Conservation (phyloP, 2,113 vertebrate genomes). For the Origma solitaria region DNA sequence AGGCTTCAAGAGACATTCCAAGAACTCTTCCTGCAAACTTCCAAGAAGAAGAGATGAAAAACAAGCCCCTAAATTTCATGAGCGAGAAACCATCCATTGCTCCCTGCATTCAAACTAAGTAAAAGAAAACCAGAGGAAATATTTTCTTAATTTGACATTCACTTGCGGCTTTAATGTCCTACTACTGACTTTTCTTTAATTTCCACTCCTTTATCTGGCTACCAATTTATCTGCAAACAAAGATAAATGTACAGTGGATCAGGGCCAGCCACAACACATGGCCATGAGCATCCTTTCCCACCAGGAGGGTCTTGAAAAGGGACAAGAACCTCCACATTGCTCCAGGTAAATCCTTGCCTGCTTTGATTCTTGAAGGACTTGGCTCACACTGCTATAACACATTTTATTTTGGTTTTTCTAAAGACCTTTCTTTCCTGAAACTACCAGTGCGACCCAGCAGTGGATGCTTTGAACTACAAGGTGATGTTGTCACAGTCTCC, state of each 20-base stretch:
- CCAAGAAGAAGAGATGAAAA: background rate
- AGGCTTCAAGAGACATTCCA: background rate
- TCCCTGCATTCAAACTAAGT: background rate
- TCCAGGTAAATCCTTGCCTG: background rate
- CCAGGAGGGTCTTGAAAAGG: background rate
- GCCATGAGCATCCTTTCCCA: background rate
- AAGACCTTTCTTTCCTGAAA: background rate
- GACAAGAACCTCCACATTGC: background rate
- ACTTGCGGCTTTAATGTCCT: background rate
- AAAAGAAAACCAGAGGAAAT: background rate
- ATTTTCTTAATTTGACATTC: background rate
- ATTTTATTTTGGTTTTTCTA: background rate
- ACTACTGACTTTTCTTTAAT: background rate
- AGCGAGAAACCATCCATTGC: rapidly evolving
- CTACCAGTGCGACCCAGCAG: background rate
- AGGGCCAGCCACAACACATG: rapidly evolving
- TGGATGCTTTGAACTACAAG: background rate
- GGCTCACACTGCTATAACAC: background rate
- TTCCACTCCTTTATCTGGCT: background rate
- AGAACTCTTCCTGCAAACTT: background rate
- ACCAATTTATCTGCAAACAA: background rate
- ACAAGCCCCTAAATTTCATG: background rate
- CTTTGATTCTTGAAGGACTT: background rate
- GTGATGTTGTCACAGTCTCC: background rate
- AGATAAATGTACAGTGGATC: background rate